phyloP scores from a whole-genome alignment of 2,113 vertebrate genomes.

The Fukomys damarensis region DNA sequence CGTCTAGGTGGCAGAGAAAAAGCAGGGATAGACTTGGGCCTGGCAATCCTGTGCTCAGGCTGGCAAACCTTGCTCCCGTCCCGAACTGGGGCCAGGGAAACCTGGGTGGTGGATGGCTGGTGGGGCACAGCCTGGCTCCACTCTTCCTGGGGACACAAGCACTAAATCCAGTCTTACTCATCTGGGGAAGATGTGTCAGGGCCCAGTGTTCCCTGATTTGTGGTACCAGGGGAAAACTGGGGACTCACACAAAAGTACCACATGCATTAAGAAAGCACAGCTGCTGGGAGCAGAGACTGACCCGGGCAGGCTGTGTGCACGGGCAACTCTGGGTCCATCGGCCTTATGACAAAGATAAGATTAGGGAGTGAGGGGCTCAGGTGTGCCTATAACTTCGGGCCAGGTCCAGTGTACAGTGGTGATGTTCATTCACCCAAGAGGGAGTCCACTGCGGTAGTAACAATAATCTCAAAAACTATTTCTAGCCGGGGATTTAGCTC shows the following conservation, averaged over 20 bases:
- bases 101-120: neutral
- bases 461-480: neutral
- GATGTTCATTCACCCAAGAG: neutral
- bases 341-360: neutral
- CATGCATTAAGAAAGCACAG: neutral
- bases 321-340: neutral
- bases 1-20: constrained; percentile 85
- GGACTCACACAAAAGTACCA: neutral
- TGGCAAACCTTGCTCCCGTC: neutral
- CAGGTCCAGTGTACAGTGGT: constrained; percentile 3
- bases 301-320: neutral
- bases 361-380: constrained; percentile 48
- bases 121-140: neutral
- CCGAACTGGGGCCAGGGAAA: neutral
- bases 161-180: neutral
- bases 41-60: accelerated
- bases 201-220: neutral
- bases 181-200: neutral
- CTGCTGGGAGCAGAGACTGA: neutral
- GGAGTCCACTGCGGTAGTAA: neutral
- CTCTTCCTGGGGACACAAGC: neutral
- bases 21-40: constrained; percentile 55
- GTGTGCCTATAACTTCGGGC: constrained; percentile 21
- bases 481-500: too few relatives aligned
- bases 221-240: neutral